phyloP scores from a whole-genome alignment of 2,113 vertebrate species.

The Gobius niger region DNA sequence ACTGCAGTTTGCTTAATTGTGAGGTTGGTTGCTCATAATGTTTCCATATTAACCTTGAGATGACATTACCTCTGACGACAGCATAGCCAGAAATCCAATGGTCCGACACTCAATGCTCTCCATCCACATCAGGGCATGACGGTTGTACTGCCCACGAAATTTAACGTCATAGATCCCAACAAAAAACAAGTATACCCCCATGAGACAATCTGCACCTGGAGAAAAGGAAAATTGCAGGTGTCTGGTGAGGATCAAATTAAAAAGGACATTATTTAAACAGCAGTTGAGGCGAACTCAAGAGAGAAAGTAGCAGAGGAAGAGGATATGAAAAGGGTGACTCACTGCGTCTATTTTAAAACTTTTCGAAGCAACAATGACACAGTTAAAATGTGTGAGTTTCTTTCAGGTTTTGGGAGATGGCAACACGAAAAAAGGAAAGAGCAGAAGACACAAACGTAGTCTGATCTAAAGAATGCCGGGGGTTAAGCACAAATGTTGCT shows the following conservation, averaged over 20 bases:
- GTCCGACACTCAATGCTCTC: slow-evolving; percentile 80
- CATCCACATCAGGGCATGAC: slow-evolving; percentile 83
- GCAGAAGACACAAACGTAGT: too few relatives aligned
- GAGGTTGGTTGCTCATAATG: neutral
- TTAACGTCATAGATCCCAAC: slow-evolving; percentile 82
- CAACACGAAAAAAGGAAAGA: too few relatives aligned
- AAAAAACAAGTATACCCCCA: slow-evolving; percentile 87
- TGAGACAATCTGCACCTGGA: slow-evolving; percentile 85
- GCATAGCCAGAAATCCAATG: slow-evolving; percentile 82
- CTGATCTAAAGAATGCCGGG: too few relatives aligned
- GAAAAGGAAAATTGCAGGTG: neutral
- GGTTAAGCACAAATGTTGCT: too few relatives aligned
- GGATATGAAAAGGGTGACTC: neutral
- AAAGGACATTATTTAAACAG: neutral
- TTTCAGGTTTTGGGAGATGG: neutral
- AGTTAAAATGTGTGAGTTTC: neutral
- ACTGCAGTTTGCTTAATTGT: neutral
- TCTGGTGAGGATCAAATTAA: slow-evolving; percentile 14
- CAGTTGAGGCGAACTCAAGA: neutral
- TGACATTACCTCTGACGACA: slow-evolving; percentile 79
- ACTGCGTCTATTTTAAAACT: neutral
- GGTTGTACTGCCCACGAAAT: slow-evolving; percentile 83
- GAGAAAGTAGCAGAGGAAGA: neutral
- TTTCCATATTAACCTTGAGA: neutral
- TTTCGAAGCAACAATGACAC: neutral